phyloP scores from a whole-genome alignment of 2,888 invertebrate genomes.

The Elysia crispata region DNA sequence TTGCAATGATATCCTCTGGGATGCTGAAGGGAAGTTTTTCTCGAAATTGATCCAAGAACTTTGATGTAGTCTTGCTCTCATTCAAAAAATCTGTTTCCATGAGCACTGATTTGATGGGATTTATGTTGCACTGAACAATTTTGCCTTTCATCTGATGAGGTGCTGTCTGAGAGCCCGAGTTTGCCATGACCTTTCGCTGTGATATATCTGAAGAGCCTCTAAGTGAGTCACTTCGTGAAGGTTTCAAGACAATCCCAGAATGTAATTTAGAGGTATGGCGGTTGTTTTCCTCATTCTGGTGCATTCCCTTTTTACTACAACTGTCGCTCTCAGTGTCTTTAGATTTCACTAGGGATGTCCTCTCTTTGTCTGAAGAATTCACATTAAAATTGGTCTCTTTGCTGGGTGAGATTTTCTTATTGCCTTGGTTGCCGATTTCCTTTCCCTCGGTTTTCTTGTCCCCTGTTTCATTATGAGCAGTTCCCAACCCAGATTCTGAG shows the following conservation, averaged over 20 bases:
- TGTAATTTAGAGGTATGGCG: neutral
- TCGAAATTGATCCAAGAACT: constrained; percentile 25
- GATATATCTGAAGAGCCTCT: no score
- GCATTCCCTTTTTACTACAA: neutral
- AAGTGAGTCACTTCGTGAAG: neutral
- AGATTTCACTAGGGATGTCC: neutral
- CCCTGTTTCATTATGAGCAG: neutral
- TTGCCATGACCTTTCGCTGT: neutral
- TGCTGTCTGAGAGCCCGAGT: constrained; percentile 30
- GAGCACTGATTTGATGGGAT: constrained; percentile 14
- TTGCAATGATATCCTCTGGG: constrained; percentile 30
- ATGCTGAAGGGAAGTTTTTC: constrained; percentile 38
- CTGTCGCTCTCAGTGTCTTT: neutral
- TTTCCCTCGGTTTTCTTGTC: neutral
- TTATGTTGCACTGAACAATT: constrained; percentile 49
- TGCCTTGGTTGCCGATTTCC: neutral
- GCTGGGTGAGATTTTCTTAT: no score
- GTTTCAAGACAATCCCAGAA: neutral
- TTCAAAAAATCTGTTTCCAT: neutral
- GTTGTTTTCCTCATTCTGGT: neutral
- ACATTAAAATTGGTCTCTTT: no score
- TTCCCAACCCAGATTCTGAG: neutral
- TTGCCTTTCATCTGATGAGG: constrained; percentile 38
- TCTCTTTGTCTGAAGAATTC: no score
- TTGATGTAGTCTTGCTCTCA: neutral